Base-by-base conservation (phyloP, 2,113 vertebrate genomes). In the Spermophilus dauricus region DNA sequence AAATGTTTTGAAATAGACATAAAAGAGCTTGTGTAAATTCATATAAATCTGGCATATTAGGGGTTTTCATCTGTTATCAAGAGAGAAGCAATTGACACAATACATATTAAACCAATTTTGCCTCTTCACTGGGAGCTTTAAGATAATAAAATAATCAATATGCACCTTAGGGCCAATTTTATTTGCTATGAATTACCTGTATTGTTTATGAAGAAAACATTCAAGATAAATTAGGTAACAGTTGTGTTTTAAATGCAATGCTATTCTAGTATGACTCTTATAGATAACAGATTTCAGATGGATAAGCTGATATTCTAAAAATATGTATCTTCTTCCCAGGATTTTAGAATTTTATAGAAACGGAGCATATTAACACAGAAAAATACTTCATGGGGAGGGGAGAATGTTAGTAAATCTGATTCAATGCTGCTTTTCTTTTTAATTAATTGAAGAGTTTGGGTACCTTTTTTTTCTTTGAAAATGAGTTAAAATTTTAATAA, bases 331-430 rank as follows among this genome's bases (percentile, higher is more conserved):
- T n/a, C 76, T 87, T 51, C n/a, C 63, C 22, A 69, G 30, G 39
- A 67, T 85, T 96, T 98, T 95, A 96, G 61, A 90, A 95, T 88
- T 89, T 90, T 70, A 96, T 85, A 75, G 45, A 95, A 94, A 75
- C 82, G 82, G 67, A 94, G 3, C 61, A 92, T 84, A 53, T 56
- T 92, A 81, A 94, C 26, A 61, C 92, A 56, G 11, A 82, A 92
- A 76, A 89, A 30, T n/a, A 72, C 3, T 92, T 30, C 83, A 45
- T 63, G 30, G 51, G 9, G 6, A 83, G 7, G 51, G 26, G 34
- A 30, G 42, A 81, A 87, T 91, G n/a, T 85, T 88, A 84, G 10
- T 86, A 91, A 89, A 14, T 65, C 39, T 95, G 63, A 86, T 80
- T 96, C 48, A 89, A 0, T 86, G 37, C 34, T 1, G 30, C 30